Evolutionary conservation across 2,797 vertebrate species (phyloP).

Genomic region (Intellagama lesueurii): DNA sequence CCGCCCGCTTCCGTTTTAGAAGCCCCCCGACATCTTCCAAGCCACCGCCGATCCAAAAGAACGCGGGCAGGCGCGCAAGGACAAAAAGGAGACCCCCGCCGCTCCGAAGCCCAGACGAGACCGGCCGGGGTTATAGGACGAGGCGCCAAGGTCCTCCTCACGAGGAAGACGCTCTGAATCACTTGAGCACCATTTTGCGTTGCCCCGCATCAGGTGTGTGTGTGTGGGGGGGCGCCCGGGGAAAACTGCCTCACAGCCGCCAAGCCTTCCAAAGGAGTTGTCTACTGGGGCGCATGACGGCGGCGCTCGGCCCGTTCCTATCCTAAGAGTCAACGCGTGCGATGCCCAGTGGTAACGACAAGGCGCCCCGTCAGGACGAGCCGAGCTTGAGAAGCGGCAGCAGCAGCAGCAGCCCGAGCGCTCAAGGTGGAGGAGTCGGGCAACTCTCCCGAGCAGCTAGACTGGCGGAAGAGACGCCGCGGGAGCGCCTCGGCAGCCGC

Average conservation of each 20-base stretch:
- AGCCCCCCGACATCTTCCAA: conserved; percentile 38
- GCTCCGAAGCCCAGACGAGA: background rate
- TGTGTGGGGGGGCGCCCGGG: no score
- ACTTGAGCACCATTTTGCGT: conserved; percentile 9
- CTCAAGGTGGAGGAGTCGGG: no score
- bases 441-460: background rate
- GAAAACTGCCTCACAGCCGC: background rate
- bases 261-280: background rate
- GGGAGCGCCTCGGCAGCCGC: background rate
- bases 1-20: conserved; percentile 21
- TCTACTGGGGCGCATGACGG: background rate
- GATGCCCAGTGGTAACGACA: background rate
- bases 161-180: background rate
- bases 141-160: background rate
- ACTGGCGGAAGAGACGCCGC: background rate
- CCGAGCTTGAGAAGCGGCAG: background rate
- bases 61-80: background rate
- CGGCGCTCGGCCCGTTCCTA: background rate
- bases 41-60: background rate
- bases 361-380: background rate
- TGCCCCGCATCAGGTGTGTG: background rate
- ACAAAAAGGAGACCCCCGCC: background rate
- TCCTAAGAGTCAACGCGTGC: background rate
- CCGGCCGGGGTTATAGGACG: background rate
- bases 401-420: background rate